phyloP scores from a whole-genome alignment of 1,140 invertebrate genomes.

The Drosophila orena region DNA sequence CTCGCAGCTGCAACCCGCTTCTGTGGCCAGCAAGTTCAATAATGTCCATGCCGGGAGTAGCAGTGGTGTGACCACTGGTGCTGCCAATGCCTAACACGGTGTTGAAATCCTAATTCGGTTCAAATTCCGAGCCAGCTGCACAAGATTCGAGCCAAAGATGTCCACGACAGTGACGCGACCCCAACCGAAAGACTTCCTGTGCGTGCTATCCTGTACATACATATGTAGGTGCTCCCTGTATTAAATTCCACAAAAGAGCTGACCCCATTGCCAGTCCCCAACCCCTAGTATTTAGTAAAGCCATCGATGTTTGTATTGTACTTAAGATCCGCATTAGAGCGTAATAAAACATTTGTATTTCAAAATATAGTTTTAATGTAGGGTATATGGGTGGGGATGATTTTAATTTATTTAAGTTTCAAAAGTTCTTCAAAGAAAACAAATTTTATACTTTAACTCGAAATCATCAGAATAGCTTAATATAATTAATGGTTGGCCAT shows the following conservation, averaged over 20 bases:
- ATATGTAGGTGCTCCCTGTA: conserved; percentile 36
- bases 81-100: conserved; percentile 58
- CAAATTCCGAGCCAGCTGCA: conserved; percentile 31
- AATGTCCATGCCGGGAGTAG: conserved; percentile 30
- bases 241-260: conserved; percentile 16
- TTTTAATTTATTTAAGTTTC: too few relatives aligned
- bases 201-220: conserved; percentile 57
- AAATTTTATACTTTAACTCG: too few relatives aligned
- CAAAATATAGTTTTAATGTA: conserved; percentile 1
- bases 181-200: conserved; percentile 46
- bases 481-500: neutral
- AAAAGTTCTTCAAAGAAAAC: too few relatives aligned
- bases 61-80: conserved; percentile 27
- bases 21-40: conserved; percentile 67
- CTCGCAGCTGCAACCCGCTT: conserved; percentile 64
- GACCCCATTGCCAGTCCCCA: conserved; percentile 3
- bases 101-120: neutral
- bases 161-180: conserved; percentile 63
- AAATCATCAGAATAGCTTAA: neutral
- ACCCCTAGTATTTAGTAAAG: conserved; percentile 59
- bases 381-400: neutral
- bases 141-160: conserved; percentile 70
- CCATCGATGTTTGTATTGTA: conserved; percentile 74
- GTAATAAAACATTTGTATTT: conserved; percentile 46
- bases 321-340: conserved; percentile 69